These are phyloP conservation scores for Crocallis elinguaria DNA, from an alignment of 2,888 invertebrate genomes.

Conservation along the genomic window DNA sequence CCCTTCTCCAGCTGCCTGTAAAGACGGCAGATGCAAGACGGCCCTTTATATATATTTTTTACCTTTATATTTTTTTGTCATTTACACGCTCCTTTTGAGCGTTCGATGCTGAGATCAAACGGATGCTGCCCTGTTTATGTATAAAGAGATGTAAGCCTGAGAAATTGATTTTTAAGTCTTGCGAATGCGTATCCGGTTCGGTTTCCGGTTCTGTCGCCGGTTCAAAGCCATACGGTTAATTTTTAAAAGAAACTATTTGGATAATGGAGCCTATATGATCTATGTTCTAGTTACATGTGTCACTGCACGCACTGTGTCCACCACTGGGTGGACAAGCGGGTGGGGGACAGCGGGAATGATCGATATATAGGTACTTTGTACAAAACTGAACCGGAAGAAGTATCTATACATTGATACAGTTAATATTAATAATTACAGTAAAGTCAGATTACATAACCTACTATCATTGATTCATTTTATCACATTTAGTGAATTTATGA, in stretches of 20 bases:
- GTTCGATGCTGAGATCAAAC: slow-evolving; percentile 40
- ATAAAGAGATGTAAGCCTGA: slow-evolving; percentile 48
- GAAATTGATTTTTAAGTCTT: slow-evolving; percentile 60
- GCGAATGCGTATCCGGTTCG: slow-evolving; percentile 60
- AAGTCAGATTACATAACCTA: too few relatives aligned
- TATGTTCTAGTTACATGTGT: too few relatives aligned
- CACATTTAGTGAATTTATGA: too few relatives aligned
- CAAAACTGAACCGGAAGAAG: too few relatives aligned
- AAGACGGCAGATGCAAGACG: slow-evolving; percentile 72
- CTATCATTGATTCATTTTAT: too few relatives aligned
- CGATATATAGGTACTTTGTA: too few relatives aligned
- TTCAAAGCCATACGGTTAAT: slow-evolving; percentile 20
- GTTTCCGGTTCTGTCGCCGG: slow-evolving; percentile 51
- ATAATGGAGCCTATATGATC: too few relatives aligned
- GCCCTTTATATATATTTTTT: slow-evolving; percentile 45
- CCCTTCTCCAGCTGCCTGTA: slow-evolving; percentile 65
- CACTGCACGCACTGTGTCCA: too few relatives aligned
- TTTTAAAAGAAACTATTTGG: neutral
- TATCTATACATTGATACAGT: too few relatives aligned
- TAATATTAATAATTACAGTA: too few relatives aligned
- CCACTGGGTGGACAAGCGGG: too few relatives aligned
- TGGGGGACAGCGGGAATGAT: too few relatives aligned
- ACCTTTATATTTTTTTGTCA: slow-evolving; percentile 52
- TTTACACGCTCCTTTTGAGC: slow-evolving; percentile 41
- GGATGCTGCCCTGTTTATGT: slow-evolving; percentile 43